Conservation (phyloP, 2,113 vertebrate species). For the Oreocharis arfaki region DNA sequence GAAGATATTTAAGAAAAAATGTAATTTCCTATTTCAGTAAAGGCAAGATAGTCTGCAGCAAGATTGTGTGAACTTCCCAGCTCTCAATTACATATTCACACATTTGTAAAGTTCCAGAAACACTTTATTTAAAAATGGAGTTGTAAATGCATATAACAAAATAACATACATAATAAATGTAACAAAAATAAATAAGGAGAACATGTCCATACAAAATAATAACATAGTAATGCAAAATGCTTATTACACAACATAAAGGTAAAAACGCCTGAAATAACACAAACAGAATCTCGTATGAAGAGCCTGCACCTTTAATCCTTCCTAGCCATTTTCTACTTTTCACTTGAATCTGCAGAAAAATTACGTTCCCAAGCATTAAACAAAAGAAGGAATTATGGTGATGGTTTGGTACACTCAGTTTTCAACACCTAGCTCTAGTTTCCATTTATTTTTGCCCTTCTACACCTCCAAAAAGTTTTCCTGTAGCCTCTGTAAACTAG, state of each 20-base stretch:
- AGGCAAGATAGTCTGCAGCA: neutral
- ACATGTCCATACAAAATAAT: constrained; percentile 87
- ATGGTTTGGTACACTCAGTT: constrained; percentile 49
- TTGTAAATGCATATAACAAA: constrained; percentile 88
- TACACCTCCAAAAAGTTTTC: constrained; percentile 48
- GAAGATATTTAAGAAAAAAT: neutral
- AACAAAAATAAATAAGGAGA: constrained; percentile 92
- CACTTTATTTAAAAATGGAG: constrained; percentile 93
- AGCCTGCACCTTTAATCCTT: constrained; percentile 71
- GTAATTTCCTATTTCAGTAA: neutral
- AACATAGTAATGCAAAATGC: constrained; percentile 81
- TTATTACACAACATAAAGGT: constrained; percentile 76
- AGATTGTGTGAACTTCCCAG: neutral
- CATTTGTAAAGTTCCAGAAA: constrained; percentile 80
- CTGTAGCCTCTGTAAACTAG: constrained; percentile 44
- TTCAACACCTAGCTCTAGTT: constrained; percentile 47
- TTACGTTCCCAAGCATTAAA: constrained; percentile 63
- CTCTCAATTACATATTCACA: constrained; percentile 9
- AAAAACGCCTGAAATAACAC: constrained; percentile 73
- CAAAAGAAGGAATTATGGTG: constrained; percentile 58
- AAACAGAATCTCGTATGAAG: constrained; percentile 78
- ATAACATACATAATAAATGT: constrained; percentile 89
- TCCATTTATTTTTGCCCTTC: constrained; percentile 55
- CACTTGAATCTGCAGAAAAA: constrained; percentile 24
- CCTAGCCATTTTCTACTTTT: constrained; percentile 57